Evolutionary conservation across 2,888 invertebrate species (phyloP).

Genomic region (Eupithecia insigniata): DNA sequence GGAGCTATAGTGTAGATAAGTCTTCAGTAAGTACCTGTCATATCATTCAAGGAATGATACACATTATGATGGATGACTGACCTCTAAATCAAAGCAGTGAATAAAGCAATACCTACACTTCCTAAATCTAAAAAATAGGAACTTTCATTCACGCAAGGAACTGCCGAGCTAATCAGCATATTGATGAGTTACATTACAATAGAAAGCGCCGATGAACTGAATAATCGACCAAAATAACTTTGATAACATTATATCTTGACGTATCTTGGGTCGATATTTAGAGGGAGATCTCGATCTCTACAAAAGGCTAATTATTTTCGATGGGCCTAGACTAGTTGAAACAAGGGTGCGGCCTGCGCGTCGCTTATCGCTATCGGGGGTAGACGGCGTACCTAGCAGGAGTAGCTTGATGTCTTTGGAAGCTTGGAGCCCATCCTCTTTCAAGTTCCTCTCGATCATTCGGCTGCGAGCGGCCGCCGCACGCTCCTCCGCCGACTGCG

Average conservation of each 20-base stretch:
- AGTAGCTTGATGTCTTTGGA: conserved; percentile 99
- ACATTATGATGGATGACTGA: conserved; percentile 11
- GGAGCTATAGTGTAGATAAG: background rate
- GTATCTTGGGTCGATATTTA: conserved; percentile 38
- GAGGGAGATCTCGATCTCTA: conserved; percentile 33
- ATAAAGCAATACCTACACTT: conserved; percentile 47
- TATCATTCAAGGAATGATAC: background rate
- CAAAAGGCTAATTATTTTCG: conserved; percentile 39
- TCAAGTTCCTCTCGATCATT: conserved; percentile 98
- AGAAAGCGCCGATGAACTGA: conserved; percentile 62
- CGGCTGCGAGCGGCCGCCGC: conserved; percentile 98
- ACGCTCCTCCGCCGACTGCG: conserved; percentile 99
- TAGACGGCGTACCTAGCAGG: conserved; percentile 91
- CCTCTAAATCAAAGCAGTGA: conserved; percentile 24
- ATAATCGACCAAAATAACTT: conserved; percentile 30
- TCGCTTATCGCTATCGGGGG: conserved; percentile 43
- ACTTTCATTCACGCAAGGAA: conserved; percentile 75
- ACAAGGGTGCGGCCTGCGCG: conserved; percentile 74
- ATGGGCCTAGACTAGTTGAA: conserved; percentile 40
- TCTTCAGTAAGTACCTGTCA: background rate
- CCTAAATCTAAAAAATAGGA: conserved; percentile 59
- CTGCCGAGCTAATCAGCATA: conserved; percentile 67
- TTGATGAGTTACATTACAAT: conserved; percentile 64
- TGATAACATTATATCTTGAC: conserved; percentile 22
- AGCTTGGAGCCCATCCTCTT: conserved; percentile 99